Evolutionary conservation across 2,113 vertebrate species (phyloP).

Genomic region (Castor canadensis): DNA sequence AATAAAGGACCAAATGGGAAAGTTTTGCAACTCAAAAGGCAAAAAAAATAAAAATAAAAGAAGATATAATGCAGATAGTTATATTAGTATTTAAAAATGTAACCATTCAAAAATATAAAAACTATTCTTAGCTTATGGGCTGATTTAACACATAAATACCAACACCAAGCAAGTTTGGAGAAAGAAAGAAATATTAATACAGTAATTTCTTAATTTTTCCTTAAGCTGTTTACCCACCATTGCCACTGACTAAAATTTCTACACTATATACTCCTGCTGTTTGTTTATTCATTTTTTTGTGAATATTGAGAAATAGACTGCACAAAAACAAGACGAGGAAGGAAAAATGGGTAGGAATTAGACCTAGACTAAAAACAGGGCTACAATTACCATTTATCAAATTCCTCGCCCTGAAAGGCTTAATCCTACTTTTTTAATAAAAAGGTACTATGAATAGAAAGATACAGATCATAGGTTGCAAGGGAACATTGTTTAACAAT

Average conservation of each 20-base stretch:
- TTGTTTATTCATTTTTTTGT: neutral
- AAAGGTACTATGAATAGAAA: conserved; percentile 22
- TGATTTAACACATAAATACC: conserved; percentile 42
- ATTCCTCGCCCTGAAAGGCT: neutral
- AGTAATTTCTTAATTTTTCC: neutral
- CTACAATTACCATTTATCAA: conserved; percentile 5
- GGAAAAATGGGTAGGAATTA: conserved; percentile 6
- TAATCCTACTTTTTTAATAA: conserved; percentile 38
- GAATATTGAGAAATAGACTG: neutral
- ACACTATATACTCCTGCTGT: neutral
- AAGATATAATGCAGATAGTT: neutral
- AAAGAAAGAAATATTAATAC: neutral
- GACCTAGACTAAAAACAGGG: neutral
- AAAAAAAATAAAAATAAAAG: conserved; percentile 24
- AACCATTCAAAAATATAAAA: conserved; percentile 22
- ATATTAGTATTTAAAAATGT: neutral
- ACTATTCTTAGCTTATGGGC: neutral
- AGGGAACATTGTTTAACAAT: neutral
- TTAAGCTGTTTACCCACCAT: neutral
- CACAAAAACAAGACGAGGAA: neutral
- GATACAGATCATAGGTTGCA: neutral
- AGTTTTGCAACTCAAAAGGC: neutral
- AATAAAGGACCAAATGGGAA: conserved; percentile 20
- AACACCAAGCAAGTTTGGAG: neutral
- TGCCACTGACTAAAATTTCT: conserved; percentile 22